Conservation (phyloP, 2,888 invertebrate genomes). For the Pyrocoelia pectoralis region DNA sequence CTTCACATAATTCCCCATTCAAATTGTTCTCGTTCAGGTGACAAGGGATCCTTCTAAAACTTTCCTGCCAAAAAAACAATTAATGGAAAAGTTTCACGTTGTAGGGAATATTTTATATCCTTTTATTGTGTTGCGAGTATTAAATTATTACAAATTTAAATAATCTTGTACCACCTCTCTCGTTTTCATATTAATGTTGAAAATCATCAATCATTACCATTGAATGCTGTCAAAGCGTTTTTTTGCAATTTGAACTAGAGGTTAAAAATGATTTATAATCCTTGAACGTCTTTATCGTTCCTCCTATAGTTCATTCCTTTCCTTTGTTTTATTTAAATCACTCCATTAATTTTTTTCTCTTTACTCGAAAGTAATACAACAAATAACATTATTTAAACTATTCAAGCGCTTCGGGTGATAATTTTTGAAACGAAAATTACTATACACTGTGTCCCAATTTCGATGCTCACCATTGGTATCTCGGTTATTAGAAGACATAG, state of each 20-base stretch:
- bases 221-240: conserved; percentile 4
- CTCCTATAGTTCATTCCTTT: neutral
- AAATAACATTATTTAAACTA: too few species aligned
- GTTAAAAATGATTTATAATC: conserved; percentile 11
- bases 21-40: conserved; percentile 17
- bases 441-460: too few species aligned
- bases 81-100: conserved; percentile 11
- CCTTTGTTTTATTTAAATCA: neutral
- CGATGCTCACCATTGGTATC: too few species aligned
- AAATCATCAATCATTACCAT: conserved; percentile 7
- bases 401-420: too few species aligned
- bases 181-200: neutral
- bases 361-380: too few species aligned
- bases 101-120: neutral
- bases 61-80: conserved; percentile 4
- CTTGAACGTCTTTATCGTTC: neutral
- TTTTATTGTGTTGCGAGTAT: neutral
- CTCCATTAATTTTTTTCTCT: too few species aligned
- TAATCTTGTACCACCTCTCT: neutral
- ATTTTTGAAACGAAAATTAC: too few species aligned
- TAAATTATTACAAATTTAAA: neutral
- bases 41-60: conserved; percentile 3
- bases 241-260: neutral
- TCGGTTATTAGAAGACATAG: too few species aligned
- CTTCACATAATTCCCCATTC: conserved; percentile 14